phyloP scores from a whole-genome alignment of 53 echinoderm and acorn worm genomes.

The Echinometra lucunter region DNA sequence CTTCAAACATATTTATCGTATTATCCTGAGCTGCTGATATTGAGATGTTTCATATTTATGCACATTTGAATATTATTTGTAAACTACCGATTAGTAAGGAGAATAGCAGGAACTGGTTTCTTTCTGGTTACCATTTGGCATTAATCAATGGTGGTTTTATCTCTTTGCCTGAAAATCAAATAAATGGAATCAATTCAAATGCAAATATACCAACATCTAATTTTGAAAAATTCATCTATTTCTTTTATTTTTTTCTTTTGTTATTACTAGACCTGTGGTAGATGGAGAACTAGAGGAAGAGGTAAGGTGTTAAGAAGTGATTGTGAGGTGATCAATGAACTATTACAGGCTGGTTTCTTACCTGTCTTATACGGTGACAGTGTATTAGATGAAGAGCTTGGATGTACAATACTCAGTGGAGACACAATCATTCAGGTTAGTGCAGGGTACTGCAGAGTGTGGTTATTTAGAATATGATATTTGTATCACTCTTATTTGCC shows the following conservation, averaged over 20 bases:
- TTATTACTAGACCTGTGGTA: conserved; percentile 58
- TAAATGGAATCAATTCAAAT: too few relatives aligned
- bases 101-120: too few relatives aligned
- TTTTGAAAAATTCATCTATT: neutral
- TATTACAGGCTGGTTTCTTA: conserved; percentile 76
- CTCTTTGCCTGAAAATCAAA: too few relatives aligned
- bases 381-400: conserved; percentile 77
- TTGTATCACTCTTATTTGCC: neutral
- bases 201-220: neutral
- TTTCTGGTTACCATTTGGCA: too few relatives aligned
- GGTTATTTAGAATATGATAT: neutral
- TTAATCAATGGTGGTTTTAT: too few relatives aligned
- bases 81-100: too few relatives aligned
- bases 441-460: neutral
- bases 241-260: neutral
- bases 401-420: conserved; percentile 93
- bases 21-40: too few relatives aligned
- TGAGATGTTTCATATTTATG: too few relatives aligned
- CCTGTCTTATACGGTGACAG: conserved; percentile 94
- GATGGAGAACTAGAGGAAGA: conserved; percentile 78
- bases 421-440: conserved; percentile 89
- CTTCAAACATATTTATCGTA: too few relatives aligned
- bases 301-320: conserved; percentile 67
- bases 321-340: conserved; percentile 57
- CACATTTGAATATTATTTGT: too few relatives aligned